Percentiles rank a stretch among this genome's conserved stretches.
Evolutionary conservation across 2,797 vertebrate species (phyloP).

Genomic region (Craterocephalus amniculus): DNA sequence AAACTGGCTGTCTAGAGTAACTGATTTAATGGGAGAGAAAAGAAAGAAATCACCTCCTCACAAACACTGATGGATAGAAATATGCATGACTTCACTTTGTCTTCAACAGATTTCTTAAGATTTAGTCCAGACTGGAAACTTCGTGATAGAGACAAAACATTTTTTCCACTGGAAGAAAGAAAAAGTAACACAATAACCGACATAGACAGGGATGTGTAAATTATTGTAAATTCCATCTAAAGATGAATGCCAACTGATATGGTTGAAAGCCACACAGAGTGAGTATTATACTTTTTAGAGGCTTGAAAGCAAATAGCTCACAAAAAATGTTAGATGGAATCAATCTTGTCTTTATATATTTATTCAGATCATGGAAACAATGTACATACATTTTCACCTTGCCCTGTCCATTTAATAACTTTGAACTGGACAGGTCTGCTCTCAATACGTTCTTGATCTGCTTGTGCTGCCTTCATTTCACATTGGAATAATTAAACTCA

Average conservation of each 20-base stretch:
- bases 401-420: constrained; percentile 28
- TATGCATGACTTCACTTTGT: not conserved
- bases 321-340: not conserved
- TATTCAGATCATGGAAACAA: not conserved
- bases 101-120: not conserved
- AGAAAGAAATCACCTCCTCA: not conserved
- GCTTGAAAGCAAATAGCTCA: not conserved
- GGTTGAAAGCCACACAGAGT: no score
- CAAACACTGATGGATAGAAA: not conserved
- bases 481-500: not conserved
- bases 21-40: not conserved
- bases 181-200: no score
- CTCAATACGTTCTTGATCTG: constrained; percentile 9
- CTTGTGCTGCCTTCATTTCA: constrained; percentile 41
- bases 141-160: not conserved
- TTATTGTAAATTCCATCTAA: not conserved
- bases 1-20: not conserved
- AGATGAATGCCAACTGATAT: not conserved
- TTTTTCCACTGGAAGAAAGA: not conserved
- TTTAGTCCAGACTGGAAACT: not conserved
- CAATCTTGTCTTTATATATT: not conserved
- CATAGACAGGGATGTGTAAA: no score
- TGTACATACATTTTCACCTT: not conserved
- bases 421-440: constrained; percentile 26
- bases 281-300: no score